A percentile compares a stretch with the other conserved stretches of the same genome.
phyloP scores from a whole-genome alignment of 2,888 invertebrate species.

The Agrochola lota region DNA sequence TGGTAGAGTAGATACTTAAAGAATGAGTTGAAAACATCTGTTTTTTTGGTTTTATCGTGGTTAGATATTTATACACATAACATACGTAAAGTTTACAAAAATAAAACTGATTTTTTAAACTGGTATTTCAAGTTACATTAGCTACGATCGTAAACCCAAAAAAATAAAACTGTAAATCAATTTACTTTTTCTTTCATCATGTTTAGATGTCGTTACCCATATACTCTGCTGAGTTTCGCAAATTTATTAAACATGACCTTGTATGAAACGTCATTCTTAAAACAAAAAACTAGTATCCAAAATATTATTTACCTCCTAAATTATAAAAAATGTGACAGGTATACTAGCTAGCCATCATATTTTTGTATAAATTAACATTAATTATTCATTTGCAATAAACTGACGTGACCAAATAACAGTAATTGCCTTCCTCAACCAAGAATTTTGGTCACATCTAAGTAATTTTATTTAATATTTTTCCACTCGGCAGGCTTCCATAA shows the following conservation, averaged over 20 bases:
- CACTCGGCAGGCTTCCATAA: conserved; percentile 28
- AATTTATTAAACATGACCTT: not conserved
- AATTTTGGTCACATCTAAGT: not conserved
- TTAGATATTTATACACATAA: not conserved
- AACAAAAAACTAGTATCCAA: not conserved
- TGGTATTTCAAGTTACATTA: not conserved
- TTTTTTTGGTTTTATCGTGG: not conserved
- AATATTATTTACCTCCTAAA: not conserved
- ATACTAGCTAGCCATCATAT: not conserved
- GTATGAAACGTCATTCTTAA: not conserved
- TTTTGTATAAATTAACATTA: not conserved
- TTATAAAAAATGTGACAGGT: too few species aligned
- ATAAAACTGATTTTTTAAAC: not conserved
- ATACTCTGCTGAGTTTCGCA: not conserved
- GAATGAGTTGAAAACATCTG: not conserved
- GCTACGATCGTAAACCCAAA: not conserved
- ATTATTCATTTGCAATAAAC: not conserved
- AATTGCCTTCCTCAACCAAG: not conserved
- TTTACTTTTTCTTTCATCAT: not conserved
- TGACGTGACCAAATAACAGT: not conserved
- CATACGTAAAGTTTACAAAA: not conserved
- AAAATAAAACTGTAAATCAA: not conserved
- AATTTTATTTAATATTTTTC: conserved; percentile 12
- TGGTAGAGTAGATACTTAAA: not conserved
- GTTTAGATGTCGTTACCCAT: not conserved